phyloP scores from a whole-genome alignment of 2,797 vertebrate species.

The Mareca strepera region DNA sequence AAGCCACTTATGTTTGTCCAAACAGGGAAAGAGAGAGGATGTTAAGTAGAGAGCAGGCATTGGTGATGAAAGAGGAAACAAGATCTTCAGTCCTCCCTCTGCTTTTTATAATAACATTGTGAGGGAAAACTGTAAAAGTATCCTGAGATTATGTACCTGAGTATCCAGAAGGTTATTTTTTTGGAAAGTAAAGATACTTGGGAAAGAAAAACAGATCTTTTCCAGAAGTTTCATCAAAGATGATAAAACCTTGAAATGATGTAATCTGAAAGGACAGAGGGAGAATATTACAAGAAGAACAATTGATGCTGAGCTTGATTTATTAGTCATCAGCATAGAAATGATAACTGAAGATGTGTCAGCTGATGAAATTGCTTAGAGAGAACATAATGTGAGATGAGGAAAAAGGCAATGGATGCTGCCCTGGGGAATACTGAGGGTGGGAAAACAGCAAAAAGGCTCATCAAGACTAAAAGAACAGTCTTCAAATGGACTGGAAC shows the following conservation, averaged over 20 bases:
- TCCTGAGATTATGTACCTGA: not conserved
- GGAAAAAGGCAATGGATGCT: not conserved
- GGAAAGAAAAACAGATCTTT: not conserved
- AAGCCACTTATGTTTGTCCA: not conserved
- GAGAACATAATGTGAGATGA: not conserved
- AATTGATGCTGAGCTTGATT: slow-evolving; percentile 12
- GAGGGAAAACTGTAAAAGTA: not conserved
- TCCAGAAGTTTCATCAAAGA: not conserved
- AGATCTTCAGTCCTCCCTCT: too few relatives aligned
- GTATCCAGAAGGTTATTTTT: not conserved
- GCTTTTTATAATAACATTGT: not conserved
- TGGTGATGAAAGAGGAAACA: not conserved
- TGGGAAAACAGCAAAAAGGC: not conserved
- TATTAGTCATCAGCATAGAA: slow-evolving; percentile 19
- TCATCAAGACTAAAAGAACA: not conserved
- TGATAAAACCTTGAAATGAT: slow-evolving; percentile 8
- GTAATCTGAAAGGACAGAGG: not conserved
- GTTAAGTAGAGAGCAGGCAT: not conserved
- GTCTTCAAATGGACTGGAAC: not conserved
- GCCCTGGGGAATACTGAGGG: not conserved
- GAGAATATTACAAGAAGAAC: not conserved
- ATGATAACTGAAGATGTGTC: not conserved
- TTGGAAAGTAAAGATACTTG: not conserved
- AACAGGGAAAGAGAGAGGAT: not conserved
- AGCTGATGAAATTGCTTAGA: slow-evolving; percentile 19